phyloP scores from a whole-genome alignment of 2,797 vertebrate genomes.

The Monodelphis domestica region DNA sequence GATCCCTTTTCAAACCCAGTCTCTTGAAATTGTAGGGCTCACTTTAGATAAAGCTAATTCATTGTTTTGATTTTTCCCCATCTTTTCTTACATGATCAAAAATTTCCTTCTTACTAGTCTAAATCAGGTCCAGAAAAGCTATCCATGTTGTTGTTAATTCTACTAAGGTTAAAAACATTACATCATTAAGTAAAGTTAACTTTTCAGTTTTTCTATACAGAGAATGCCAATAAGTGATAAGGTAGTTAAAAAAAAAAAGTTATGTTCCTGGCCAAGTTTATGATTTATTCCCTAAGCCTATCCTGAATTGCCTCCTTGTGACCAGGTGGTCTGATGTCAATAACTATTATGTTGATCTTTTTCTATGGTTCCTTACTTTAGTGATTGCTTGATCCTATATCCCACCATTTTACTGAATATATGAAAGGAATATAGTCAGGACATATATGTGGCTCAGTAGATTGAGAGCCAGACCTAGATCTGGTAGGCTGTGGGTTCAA shows the following conservation, averaged over 20 bases:
- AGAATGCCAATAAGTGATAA: not conserved
- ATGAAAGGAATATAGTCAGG: not conserved
- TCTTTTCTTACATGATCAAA: not conserved
- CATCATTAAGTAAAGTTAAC: not conserved
- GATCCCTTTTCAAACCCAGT: not conserved
- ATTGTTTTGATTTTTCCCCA: not conserved
- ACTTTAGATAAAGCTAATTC: not conserved
- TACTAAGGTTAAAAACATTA: not conserved
- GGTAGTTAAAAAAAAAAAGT: not conserved
- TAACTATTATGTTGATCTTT: not conserved
- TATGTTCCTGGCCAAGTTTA: not conserved
- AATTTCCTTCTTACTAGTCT: not conserved
- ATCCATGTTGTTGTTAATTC: not conserved
- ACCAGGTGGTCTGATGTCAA: not conserved
- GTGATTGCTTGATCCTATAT: not conserved
- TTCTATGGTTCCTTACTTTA: not conserved
- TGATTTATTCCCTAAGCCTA: not conserved
- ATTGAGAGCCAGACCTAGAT: too few species aligned
- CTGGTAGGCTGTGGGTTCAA: too few species aligned
- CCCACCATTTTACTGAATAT: not conserved
- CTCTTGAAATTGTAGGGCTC: not conserved
- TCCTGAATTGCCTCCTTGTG: not conserved
- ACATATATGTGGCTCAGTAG: too few species aligned
- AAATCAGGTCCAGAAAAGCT: not conserved
- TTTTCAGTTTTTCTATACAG: not conserved